Conservation (phyloP, 2,888 invertebrate species). For the Listrodromus nycthemerus region DNA sequence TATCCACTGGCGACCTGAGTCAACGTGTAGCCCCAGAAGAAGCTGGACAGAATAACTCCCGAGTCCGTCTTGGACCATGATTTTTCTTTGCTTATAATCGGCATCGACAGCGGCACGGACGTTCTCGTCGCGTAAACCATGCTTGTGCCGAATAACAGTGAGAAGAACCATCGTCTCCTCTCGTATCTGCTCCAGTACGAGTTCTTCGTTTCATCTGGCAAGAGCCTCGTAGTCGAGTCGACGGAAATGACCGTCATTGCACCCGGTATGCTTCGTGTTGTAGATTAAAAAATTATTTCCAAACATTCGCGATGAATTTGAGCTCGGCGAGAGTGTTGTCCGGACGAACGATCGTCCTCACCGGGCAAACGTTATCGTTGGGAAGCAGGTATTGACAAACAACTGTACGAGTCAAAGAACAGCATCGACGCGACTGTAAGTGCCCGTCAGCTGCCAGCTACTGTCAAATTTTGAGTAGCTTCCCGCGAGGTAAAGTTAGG, state of each 20-base stretch:
- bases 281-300: slow-evolving; percentile 25
- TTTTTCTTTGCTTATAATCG: slow-evolving; percentile 87
- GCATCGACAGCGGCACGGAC: slow-evolving; percentile 88
- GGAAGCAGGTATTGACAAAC: slow-evolving; percentile 3
- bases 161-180: slow-evolving; percentile 87
- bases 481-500: slow-evolving; percentile 23
- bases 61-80: slow-evolving; percentile 89
- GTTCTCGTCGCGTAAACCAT: slow-evolving; percentile 89
- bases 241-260: slow-evolving; percentile 56
- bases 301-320: slow-evolving; percentile 34
- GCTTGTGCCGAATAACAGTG: slow-evolving; percentile 88
- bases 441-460: slow-evolving; percentile 57
- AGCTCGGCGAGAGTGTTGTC: not conserved
- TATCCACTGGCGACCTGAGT: slow-evolving; percentile 87
- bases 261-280: slow-evolving; percentile 14
- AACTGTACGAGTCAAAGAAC: not conserved
- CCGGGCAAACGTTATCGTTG: not conserved
- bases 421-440: slow-evolving; percentile 28
- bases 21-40: slow-evolving; percentile 91
- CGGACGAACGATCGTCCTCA: not conserved
- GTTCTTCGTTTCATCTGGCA: slow-evolving; percentile 67
- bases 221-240: slow-evolving; percentile 49
- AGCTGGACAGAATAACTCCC: slow-evolving; percentile 89
- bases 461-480: slow-evolving; percentile 33
- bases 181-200: slow-evolving; percentile 83